Percentiles rank a stretch among this genome's conserved stretches.
Conservation (phyloP, 2,113 vertebrate genomes). For the Pachyramphus minor region DNA sequence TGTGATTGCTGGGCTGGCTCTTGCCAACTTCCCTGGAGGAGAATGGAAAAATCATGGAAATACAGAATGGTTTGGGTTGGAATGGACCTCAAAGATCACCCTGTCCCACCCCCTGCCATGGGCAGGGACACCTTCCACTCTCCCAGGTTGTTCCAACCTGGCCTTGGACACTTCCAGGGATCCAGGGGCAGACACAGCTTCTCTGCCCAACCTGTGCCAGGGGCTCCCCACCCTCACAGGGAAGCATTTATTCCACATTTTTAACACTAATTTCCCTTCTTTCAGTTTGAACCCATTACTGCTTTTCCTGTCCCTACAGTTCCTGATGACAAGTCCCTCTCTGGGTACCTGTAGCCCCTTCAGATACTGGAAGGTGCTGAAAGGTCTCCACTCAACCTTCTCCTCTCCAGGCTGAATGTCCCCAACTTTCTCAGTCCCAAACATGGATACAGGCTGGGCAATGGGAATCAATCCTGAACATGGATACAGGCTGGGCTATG, state of each 20-base stretch:
- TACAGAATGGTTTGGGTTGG: not conserved
- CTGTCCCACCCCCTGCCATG: rapidly evolving
- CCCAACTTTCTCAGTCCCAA: not conserved
- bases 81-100: not conserved
- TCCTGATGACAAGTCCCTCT: not conserved
- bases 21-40: not conserved
- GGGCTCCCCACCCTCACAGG: rapidly evolving
- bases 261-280: not conserved
- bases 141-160: rapidly evolving
- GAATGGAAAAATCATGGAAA: not conserved
- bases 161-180: not conserved
- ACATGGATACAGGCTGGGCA: not conserved
- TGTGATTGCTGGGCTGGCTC: not conserved
- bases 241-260: not conserved
- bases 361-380: not conserved
- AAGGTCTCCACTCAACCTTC: not conserved
- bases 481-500: not conserved
- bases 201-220: not conserved
- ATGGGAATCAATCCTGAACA: not conserved
- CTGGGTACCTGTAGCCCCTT: not conserved
- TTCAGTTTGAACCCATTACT: not conserved
- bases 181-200: not conserved
- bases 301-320: not conserved
- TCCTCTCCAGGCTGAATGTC: not conserved
- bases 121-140: not conserved